A percentile compares a stretch with the other conserved stretches of the same genome.
phyloP scores from a whole-genome alignment of 1,140 invertebrate species.

The Drosophila punjabiensis region DNA sequence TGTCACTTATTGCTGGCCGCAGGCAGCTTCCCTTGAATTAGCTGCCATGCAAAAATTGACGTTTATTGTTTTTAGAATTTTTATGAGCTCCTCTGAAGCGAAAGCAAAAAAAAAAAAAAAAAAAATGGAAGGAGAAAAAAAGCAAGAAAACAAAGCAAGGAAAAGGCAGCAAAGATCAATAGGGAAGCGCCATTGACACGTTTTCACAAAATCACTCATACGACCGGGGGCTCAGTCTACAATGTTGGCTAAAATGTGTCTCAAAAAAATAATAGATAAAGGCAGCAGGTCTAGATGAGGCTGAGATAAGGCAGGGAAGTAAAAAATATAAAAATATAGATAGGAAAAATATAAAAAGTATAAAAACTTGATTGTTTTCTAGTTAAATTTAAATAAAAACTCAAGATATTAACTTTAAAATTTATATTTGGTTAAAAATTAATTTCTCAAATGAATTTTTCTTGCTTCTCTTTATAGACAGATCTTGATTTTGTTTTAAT shows the following conservation, averaged over 20 bases:
- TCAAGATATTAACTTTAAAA: background rate
- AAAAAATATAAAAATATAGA: background rate
- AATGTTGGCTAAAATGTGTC: background rate
- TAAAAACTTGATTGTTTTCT: background rate
- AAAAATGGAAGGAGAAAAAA: background rate
- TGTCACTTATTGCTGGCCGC: slow-evolving; percentile 31
- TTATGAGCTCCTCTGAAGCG: slow-evolving; percentile 50
- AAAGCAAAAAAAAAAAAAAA: too few relatives aligned
- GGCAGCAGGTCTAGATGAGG: too few relatives aligned
- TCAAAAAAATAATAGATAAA: background rate
- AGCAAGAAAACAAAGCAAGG: background rate
- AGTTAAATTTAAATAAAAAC: background rate
- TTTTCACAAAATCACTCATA: slow-evolving; percentile 51
- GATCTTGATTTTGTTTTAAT: background rate
- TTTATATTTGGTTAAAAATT: background rate
- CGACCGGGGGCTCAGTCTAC: slow-evolving; percentile 9
- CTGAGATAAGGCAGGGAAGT: background rate
- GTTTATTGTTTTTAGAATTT: slow-evolving; percentile 77
- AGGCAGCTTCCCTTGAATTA: slow-evolving; percentile 55
- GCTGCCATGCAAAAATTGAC: slow-evolving; percentile 68
- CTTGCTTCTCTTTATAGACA: fast-evolving
- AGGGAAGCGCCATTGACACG: slow-evolving; percentile 28
- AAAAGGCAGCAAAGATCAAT: slow-evolving; percentile 37
- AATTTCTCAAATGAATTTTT: background rate
- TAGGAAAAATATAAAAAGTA: background rate